phyloP scores from a whole-genome alignment of 2,888 invertebrate species.

The Oasisia sp. region DNA sequence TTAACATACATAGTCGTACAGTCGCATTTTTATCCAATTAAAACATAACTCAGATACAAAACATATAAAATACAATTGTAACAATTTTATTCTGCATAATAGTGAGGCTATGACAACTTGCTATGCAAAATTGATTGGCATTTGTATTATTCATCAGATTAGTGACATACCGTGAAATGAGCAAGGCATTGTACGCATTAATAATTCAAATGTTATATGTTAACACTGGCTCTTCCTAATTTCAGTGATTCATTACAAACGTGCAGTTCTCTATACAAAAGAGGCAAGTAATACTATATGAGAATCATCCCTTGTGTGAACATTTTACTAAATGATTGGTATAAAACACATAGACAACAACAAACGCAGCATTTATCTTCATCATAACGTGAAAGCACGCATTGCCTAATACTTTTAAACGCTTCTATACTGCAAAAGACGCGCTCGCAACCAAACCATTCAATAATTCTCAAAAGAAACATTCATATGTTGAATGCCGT shows the following conservation, averaged over 20 bases:
- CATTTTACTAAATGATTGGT: not conserved
- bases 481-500: not conserved
- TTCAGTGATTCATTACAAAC: not conserved
- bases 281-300: not conserved
- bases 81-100: not conserved
- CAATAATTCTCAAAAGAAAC: not conserved
- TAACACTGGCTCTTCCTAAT: no score
- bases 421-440: not conserved
- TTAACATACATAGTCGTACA: not conserved
- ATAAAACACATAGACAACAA: not conserved
- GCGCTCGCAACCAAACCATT: not conserved
- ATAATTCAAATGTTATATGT: no score
- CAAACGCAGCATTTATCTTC: not conserved
- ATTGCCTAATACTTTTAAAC: not conserved
- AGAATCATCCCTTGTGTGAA: not conserved
- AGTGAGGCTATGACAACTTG: not conserved
- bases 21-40: not conserved
- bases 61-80: not conserved
- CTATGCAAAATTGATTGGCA: not conserved
- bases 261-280: not conserved
- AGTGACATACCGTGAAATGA: not conserved
- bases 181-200: no score
- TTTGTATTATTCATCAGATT: not conserved
- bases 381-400: not conserved
- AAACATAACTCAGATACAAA: not conserved